A percentile compares a stretch with the other conserved stretches of the same genome.
Conservation (phyloP, 35 echinoderm and acorn worm species). For the Lytechinus variegatus region DNA sequence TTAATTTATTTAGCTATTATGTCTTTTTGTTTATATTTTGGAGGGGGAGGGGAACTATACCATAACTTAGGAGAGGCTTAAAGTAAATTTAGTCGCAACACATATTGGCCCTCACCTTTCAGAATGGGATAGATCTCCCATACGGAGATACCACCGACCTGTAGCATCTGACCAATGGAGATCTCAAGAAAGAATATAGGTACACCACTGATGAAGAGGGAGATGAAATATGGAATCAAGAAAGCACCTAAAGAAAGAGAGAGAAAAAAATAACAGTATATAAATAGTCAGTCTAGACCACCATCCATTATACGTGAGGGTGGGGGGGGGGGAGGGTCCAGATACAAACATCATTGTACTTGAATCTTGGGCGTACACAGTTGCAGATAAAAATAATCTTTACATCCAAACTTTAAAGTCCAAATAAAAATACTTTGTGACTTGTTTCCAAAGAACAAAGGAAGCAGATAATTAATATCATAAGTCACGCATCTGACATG, state of each 20-base stretch:
- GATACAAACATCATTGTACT: neutral
- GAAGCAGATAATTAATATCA: neutral
- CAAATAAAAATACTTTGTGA: neutral
- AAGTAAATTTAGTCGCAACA: no score
- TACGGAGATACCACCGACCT: constrained; percentile 74
- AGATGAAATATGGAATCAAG: constrained; percentile 88
- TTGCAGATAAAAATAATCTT: neutral
- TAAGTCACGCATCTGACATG: neutral
- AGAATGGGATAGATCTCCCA: constrained; percentile 81
- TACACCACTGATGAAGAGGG: constrained; percentile 74
- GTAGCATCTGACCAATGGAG: constrained; percentile 75
- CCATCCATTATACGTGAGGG: neutral
- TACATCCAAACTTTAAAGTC: neutral
- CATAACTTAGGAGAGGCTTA: no score
- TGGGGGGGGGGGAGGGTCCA: no score
- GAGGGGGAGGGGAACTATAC: no score
- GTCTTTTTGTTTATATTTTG: no score
- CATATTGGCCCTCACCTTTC: constrained; percentile 65
- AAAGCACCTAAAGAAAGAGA: constrained; percentile 71
- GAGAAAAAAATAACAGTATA: neutral
- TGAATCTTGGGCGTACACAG: neutral
- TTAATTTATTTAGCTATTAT: no score
- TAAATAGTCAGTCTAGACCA: no score
- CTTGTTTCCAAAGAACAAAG: neutral
- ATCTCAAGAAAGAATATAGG: constrained; percentile 87